phyloP scores from a whole-genome alignment of 2,113 vertebrate species.

The Crotalus horridus region DNA sequence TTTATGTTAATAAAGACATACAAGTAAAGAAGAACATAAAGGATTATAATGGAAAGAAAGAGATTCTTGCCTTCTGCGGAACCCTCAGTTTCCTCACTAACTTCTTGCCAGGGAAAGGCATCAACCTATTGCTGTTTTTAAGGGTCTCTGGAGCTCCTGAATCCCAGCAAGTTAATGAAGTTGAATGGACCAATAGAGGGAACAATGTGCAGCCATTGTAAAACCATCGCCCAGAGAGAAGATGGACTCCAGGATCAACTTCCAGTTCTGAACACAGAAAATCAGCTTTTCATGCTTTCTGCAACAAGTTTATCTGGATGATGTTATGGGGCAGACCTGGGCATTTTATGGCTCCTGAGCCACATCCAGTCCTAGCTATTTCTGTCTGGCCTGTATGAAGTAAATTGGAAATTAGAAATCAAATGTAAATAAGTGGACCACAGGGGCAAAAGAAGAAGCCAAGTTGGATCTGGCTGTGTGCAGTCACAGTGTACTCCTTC shows the following conservation, averaged over 20 bases:
- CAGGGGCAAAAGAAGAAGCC: too few species aligned
- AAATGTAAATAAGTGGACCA: too few species aligned
- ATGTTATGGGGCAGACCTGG: conserved; percentile 6
- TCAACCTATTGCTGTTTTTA: conserved; percentile 30
- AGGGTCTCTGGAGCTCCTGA: conserved; percentile 10
- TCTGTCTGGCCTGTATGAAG: too few species aligned
- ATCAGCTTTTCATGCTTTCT: not conserved
- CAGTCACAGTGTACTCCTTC: too few species aligned
- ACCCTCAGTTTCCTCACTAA: conserved; percentile 13
- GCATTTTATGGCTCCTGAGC: too few species aligned
- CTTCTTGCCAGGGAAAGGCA: conserved; percentile 43
- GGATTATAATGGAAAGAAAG: not conserved
- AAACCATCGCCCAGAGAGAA: not conserved
- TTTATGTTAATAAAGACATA: not conserved
- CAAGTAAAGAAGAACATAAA: not conserved
- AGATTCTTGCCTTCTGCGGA: conserved; percentile 35
- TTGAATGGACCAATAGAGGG: not conserved
- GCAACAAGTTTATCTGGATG: conserved; percentile 45
- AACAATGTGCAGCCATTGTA: not conserved
- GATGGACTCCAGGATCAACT: not conserved
- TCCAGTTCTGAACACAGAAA: not conserved
- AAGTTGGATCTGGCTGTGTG: too few species aligned
- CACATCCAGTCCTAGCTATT: too few species aligned
- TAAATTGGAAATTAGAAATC: too few species aligned
- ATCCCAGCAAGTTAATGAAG: conserved; percentile 11